phyloP scores from a whole-genome alignment of 2,888 invertebrate genomes.

The Sicus ferrugineus region DNA sequence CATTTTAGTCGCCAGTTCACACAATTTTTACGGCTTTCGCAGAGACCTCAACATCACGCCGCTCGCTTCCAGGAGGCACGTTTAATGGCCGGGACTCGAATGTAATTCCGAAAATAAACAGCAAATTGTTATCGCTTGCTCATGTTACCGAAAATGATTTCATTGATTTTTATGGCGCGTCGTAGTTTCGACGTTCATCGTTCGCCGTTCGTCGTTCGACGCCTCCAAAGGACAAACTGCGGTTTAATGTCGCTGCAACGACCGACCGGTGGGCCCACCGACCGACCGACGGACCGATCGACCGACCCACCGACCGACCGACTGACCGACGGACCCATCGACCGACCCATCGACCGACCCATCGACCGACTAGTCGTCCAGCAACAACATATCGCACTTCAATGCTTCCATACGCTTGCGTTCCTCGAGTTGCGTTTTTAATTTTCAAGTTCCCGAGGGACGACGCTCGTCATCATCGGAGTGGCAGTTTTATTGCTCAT shows the following conservation, averaged over 20 bases:
- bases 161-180: slow-evolving; percentile 19
- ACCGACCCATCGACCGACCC: too few relatives aligned
- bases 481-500: slow-evolving; percentile 13
- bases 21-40: too few relatives aligned
- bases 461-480: neutral
- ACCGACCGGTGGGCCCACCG: too few relatives aligned
- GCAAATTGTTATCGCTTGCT: neutral
- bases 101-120: neutral
- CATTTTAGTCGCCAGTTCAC: neutral
- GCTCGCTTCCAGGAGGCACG: slow-evolving; percentile 12
- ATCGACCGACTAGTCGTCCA: too few relatives aligned
- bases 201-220: slow-evolving; percentile 1
- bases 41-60: neutral
- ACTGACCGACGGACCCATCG: too few relatives aligned
- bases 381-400: too few relatives aligned
- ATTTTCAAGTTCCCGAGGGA: neutral
- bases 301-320: too few relatives aligned
- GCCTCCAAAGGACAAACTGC: slow-evolving; percentile 28
- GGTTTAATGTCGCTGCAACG: slow-evolving; percentile 10
- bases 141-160: slow-evolving; percentile 8
- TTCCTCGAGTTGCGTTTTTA: too few relatives aligned
- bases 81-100: slow-evolving; percentile 1
- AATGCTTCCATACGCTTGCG: too few relatives aligned
- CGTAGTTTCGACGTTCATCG: too few relatives aligned
- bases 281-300: too few relatives aligned